These are phyloP conservation scores for Scolopax mira DNA, from an alignment of 2,113 vertebrate genomes.

Conservation along the genomic window DNA sequence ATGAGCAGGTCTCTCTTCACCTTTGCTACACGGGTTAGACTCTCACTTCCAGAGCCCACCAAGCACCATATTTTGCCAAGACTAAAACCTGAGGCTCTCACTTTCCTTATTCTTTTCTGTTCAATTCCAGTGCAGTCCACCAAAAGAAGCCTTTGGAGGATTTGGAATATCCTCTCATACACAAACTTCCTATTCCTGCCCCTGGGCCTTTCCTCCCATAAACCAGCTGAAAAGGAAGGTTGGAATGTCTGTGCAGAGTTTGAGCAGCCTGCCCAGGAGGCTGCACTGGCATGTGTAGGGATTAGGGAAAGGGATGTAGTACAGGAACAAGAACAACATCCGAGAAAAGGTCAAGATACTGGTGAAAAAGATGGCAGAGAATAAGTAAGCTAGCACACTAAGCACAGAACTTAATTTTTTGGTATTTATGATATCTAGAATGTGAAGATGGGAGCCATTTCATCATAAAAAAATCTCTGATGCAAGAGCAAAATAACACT, in stretches of 20 bases:
- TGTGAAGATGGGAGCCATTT: neutral
- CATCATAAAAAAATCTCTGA: neutral
- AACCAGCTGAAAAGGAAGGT: neutral
- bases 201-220: neutral
- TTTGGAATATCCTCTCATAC: neutral
- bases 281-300: rapidly evolving
- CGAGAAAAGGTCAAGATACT: neutral
- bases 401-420: neutral
- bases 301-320: neutral
- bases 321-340: neutral
- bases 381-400: neutral
- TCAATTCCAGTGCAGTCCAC: neutral
- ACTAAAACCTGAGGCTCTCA: neutral
- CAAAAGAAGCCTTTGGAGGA: neutral
- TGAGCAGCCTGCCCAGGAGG: neutral
- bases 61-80: neutral
- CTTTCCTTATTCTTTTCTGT: neutral
- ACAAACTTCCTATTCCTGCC: neutral
- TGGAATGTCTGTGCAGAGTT: neutral
- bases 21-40: neutral
- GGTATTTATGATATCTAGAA: neutral
- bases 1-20: neutral
- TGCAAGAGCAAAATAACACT: neutral
- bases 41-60: neutral
- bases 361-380: neutral